Evolutionary conservation across 2,888 invertebrate genomes (phyloP).

Genomic region (Allolobophora icterica): DNA sequence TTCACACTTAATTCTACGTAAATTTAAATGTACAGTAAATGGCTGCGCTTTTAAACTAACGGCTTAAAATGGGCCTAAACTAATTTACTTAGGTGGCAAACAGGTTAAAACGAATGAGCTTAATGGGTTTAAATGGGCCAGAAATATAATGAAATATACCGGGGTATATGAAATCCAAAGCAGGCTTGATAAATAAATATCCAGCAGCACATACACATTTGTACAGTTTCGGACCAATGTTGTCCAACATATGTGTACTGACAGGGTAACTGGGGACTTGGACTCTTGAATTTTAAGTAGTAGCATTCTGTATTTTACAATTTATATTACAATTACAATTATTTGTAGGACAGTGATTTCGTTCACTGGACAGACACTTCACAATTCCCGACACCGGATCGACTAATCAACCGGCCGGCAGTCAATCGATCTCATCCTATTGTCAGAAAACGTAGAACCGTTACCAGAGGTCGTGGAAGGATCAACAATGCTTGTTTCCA

Average conservation of each 20-base stretch:
- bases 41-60: no score
- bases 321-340: not conserved
- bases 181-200: not conserved
- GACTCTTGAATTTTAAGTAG: no score
- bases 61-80: no score
- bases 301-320: no score
- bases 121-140: no score
- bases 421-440: not conserved
- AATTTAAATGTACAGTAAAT: no score
- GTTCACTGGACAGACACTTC: not conserved
- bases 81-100: no score
- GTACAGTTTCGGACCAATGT: not conserved
- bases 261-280: not conserved
- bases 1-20: no score
- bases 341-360: not conserved
- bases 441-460: not conserved
- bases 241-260: not conserved
- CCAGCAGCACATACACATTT: not conserved
- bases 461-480: not conserved
- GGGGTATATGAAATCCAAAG: not conserved
- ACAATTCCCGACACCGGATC: not conserved
- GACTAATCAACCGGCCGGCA: not conserved
- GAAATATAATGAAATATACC: no score
- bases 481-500: not conserved
- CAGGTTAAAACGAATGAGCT: no score